Base-by-base conservation (phyloP, 2,113 vertebrate species). In the Paralichthys olivaceus region DNA sequence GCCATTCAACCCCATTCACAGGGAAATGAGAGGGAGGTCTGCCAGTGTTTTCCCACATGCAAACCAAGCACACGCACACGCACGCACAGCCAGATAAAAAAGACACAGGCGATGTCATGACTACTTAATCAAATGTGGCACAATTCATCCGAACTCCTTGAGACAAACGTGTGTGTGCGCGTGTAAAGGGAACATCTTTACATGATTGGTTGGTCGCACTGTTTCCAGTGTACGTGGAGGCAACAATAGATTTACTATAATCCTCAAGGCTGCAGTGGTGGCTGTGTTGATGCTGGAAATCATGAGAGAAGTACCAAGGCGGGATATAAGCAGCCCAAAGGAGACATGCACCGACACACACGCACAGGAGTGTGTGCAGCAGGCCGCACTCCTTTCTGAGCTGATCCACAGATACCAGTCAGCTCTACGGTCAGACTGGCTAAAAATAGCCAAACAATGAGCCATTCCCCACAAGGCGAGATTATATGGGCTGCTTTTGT, bases 371-470 rank as follows among this genome's bases (percentile, higher is more conserved):
- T 19, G 70, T 63, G 54, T 56, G 79, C 53, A 75, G 73, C 32
- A 23, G 80, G 85, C 51, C 15, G 26, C 74, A 37, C 68, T 83
- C 34, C 55, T 61, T 79, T 60, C 37, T 34, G 74, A 81, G 82
- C 77, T 75, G 74, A 78, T 79, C 69, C 73, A 79, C 81, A 65
- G 66, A 89, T 83, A 55, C 76, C 64, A 66, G 80, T 64, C 74
- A 68, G 32, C 85, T 89, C 88, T 64, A 58, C 59, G 59, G 76
- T 69, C 28, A 80, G 72, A 69, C 56, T 4, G 9, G 77, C 90
- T 93, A 93, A 92, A 89, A 91, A 92, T 93, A 93, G 91, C 64
- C 53, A 15, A 85, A 90, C 87, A 89, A 91, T 92, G 90, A 90
- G 73, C 77, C 56, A 40, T 87, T 85, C 75, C 80, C 69, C 77